phyloP scores from a whole-genome alignment of 2,888 invertebrate genomes.

The Zhuqinia jingwanae region DNA sequence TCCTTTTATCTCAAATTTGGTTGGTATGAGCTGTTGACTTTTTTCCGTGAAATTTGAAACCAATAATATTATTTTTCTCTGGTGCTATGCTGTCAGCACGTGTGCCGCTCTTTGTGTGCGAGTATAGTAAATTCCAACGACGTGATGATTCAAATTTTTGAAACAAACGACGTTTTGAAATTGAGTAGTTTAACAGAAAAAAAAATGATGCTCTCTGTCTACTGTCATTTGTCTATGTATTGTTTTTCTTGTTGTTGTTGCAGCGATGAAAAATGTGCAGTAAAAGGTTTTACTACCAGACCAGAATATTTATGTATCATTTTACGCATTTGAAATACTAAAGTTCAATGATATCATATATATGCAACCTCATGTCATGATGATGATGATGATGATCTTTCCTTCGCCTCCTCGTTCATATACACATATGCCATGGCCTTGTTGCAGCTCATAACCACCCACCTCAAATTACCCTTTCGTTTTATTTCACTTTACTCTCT shows the following conservation, averaged over 20 bases:
- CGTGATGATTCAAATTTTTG: background rate
- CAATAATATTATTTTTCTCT: constrained; percentile 32
- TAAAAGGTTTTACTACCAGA: background rate
- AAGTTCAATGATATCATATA: too few relatives aligned
- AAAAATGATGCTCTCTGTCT: background rate
- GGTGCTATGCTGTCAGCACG: constrained; percentile 41
- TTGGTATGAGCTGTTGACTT: too few relatives aligned
- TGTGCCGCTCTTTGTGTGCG: background rate
- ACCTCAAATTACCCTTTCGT: too few relatives aligned
- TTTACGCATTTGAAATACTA: too few relatives aligned
- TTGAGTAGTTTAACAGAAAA: background rate
- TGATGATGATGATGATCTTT: too few relatives aligned
- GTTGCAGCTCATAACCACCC: too few relatives aligned
- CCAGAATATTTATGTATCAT: background rate
- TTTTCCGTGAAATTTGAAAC: constrained; percentile 42
- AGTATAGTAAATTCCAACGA: background rate
- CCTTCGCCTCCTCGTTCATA: too few relatives aligned
- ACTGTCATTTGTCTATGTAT: background rate
- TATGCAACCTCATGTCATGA: too few relatives aligned
- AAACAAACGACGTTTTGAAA: background rate
- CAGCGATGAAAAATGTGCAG: constrained; percentile 35
- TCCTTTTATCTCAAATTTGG: too few relatives aligned
- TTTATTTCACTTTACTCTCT: too few relatives aligned
- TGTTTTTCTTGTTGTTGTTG: background rate
- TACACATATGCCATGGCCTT: too few relatives aligned